A percentile compares a stretch with the other conserved stretches of the same genome.
phyloP scores from a whole-genome alignment of 1,140 invertebrate species.

The Cardiocondyla obscurior region DNA sequence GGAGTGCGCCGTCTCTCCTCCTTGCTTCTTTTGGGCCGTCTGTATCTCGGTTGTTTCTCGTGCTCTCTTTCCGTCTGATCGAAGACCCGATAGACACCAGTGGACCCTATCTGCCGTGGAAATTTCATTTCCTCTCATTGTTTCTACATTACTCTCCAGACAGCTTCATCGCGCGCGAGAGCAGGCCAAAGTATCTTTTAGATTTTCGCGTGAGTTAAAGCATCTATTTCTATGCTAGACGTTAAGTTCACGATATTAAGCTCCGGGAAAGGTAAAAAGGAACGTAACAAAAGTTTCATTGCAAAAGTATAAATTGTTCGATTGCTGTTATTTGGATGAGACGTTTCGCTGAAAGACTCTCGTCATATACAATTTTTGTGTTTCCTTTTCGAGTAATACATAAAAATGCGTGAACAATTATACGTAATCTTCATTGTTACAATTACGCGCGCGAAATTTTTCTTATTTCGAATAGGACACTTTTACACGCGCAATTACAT shows the following conservation, averaged over 20 bases:
- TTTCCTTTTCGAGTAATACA: not conserved
- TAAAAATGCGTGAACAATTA: not conserved
- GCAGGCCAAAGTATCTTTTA: not conserved
- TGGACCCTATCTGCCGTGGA: not conserved
- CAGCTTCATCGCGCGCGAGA: conserved; percentile 16
- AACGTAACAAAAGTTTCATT: not conserved
- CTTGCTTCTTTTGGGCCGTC: conserved; percentile 7
- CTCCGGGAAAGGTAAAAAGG: not conserved
- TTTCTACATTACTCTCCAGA: conserved; percentile 21
- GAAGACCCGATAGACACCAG: conserved; percentile 8
- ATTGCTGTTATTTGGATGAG: not conserved
- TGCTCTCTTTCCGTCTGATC: not conserved
- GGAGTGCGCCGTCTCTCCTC: not conserved
- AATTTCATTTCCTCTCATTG: conserved; percentile 52
- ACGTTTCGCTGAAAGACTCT: not conserved
- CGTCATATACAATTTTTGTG: too few relatives aligned
- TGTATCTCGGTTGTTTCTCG: conserved; percentile 11
- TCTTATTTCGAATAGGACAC: not conserved
- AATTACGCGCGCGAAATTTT: not conserved
- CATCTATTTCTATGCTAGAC: not conserved
- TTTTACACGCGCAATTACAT: not conserved
- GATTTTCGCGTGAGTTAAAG: not conserved
- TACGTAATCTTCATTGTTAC: not conserved
- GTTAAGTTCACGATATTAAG: not conserved
- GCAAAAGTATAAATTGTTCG: not conserved